Evolutionary conservation across 2,888 invertebrate genomes (phyloP).

Genomic region (Epinotia bilunana): DNA sequence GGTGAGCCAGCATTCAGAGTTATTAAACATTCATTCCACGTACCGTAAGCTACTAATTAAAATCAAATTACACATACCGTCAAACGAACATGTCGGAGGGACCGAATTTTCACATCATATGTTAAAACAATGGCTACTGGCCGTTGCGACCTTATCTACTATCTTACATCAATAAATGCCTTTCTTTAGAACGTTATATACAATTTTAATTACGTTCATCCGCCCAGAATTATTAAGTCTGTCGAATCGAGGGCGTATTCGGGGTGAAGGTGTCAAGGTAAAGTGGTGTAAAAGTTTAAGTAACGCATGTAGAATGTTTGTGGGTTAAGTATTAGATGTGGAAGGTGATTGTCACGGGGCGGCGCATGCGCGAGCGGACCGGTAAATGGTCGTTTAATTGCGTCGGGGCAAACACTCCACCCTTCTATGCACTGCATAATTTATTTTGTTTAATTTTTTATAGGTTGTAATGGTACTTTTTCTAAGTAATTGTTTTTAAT

Average conservation of each 20-base stretch:
- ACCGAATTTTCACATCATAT: slow-evolving; percentile 74
- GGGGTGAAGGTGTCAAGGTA: slow-evolving; percentile 47
- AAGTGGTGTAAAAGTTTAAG: slow-evolving; percentile 52
- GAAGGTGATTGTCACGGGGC: slow-evolving; percentile 75
- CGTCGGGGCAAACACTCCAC: slow-evolving; percentile 68
- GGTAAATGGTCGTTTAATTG: slow-evolving; percentile 76
- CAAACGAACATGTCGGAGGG: slow-evolving; percentile 67
- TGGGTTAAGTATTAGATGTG: slow-evolving; percentile 67
- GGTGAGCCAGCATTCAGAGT: slow-evolving; percentile 9
- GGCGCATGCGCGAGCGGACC: slow-evolving; percentile 59
- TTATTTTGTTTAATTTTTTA: slow-evolving; percentile 8
- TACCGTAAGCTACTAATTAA: slow-evolving; percentile 64
- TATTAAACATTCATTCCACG: slow-evolving; percentile 40
- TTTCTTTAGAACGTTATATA: slow-evolving; percentile 75
- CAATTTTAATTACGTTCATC: slow-evolving; percentile 72
- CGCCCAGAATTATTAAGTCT: slow-evolving; percentile 56
- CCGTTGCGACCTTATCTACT: slow-evolving; percentile 74
- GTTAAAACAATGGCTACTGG: slow-evolving; percentile 80
- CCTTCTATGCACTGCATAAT: slow-evolving; percentile 50
- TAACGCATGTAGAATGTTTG: slow-evolving; percentile 63
- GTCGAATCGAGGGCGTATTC: slow-evolving; percentile 36
- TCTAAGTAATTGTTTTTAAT: background rate
- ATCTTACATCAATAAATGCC: slow-evolving; percentile 75
- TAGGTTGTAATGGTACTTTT: slow-evolving; percentile 7
- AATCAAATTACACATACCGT: slow-evolving; percentile 71